Evolutionary conservation across 2,888 invertebrate species (phyloP), one percentile per base, ranked within the genome.

Genomic region (Synergus laeviventris): DNA sequence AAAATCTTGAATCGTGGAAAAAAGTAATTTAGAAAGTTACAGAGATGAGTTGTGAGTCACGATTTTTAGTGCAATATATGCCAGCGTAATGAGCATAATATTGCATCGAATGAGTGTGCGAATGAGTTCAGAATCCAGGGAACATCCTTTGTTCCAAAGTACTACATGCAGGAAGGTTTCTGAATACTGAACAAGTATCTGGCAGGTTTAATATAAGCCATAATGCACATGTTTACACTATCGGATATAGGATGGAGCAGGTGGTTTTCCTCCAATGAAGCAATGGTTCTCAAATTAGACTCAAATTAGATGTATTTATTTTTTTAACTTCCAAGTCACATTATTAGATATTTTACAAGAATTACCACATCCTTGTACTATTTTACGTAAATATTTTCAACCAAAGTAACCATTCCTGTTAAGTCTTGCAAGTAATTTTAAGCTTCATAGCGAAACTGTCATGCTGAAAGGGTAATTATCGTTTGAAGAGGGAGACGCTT

Each of bases 141-240:
- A 70, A 49, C 31, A 54, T 49, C 49, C 70, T 70, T 70, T 70
- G 70, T 70, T 66, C 70, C 45, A 24, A 9, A 24, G 24, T 12
- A 24, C 9, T 45, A 16, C 31, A 45, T 45, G 66, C 66, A 66
- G 66, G 49, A 70, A 70, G 66, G 45, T 45, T 42, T 45, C 36
- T 54, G 70, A 70, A 31, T 70, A 49, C 31, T 70, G 31, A 70
- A 31, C 70, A 70, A 70, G 70, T 70, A 49, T 49, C 49, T 49
- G 39, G n/a, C 14, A 18, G 56, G 21, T 56, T 56, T 56, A 56
- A 56, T 70, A 70, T 31, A 5, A 49, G 45, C 49, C 70, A 70
- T 70, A 70, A 49, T 45, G 49, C 45, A 70, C 12, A 12, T 56
- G 7, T 49, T 4, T 1, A n/a, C 49, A n/a, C 16, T 49, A n/a